Conservation (phyloP, 2,797 vertebrate genomes). For the Anguilla marmorata region DNA sequence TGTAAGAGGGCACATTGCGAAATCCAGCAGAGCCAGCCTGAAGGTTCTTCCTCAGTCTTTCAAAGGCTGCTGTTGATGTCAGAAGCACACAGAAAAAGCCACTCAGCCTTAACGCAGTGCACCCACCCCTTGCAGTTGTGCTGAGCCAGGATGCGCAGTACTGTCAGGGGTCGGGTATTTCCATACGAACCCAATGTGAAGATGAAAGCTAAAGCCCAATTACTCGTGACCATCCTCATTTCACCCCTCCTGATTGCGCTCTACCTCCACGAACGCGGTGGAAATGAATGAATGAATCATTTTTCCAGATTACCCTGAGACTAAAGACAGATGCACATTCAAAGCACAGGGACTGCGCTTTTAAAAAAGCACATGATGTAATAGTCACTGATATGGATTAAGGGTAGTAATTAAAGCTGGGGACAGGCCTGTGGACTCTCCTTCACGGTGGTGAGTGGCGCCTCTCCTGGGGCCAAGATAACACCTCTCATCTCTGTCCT, state of each 20-base stretch:
- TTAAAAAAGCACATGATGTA: background rate
- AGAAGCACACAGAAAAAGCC: background rate
- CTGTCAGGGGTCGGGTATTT: background rate
- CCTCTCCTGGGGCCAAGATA: background rate
- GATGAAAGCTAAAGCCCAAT: background rate
- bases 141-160: background rate
- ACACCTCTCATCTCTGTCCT: constrained; percentile 6
- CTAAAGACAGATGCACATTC: background rate
- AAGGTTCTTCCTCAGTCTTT: background rate
- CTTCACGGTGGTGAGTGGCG: background rate
- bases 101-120: background rate
- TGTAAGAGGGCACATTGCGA: constrained; percentile 2
- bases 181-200: background rate
- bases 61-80: background rate
- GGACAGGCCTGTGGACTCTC: background rate
- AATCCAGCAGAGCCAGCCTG: background rate
- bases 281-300: background rate
- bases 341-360: too few relatives aligned
- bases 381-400: background rate
- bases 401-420: background rate
- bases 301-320: background rate
- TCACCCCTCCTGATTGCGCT: background rate
- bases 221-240: background rate
- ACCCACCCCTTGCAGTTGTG: background rate
- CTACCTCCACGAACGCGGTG: background rate